Percentiles rank a stretch among this genome's conserved stretches.
These are phyloP conservation scores for Paramuricea clavata DNA, from an alignment of 92 coral and sea anemone genomes.

Conservation along the genomic window DNA sequence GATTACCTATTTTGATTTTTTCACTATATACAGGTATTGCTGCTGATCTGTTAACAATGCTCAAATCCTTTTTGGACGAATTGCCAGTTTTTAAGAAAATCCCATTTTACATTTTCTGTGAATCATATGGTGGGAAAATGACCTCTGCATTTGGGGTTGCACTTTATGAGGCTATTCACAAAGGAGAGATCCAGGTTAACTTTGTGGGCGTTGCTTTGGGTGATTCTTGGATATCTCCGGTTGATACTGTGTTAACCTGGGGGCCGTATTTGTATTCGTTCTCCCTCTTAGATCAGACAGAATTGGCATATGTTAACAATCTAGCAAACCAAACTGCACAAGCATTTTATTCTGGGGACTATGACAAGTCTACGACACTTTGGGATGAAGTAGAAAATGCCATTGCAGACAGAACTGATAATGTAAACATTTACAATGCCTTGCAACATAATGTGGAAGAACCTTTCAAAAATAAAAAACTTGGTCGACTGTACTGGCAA, in stretches of 20 bases:
- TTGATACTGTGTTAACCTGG: constrained; percentile 89
- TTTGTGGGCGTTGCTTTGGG: constrained; percentile 95
- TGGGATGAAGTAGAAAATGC: constrained; percentile 74
- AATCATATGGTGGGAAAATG: constrained; percentile 98
- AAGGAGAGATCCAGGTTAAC: constrained; percentile 73
- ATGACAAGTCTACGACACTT: constrained; percentile 76
- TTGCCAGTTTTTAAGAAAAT: constrained; percentile 77
- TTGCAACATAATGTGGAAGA: constrained; percentile 78
- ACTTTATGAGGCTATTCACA: constrained; percentile 75
- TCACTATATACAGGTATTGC: constrained; percentile 77
- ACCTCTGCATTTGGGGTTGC: constrained; percentile 96
- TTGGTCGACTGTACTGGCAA: constrained; percentile 74
- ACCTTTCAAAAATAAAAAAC: constrained; percentile 49
- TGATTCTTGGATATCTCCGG: constrained; percentile 98
- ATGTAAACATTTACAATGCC: constrained; percentile 91
- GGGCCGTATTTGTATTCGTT: constrained; percentile 91
- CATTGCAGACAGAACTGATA: constrained; percentile 77
- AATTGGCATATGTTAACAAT: constrained; percentile 71
- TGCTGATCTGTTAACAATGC: constrained; percentile 81
- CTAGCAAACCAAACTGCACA: constrained; percentile 82
- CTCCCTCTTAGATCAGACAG: constrained; percentile 81
- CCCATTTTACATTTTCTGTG: constrained; percentile 94
- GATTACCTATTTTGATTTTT: too few relatives aligned
- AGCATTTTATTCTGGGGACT: constrained; percentile 81
- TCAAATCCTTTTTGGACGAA: constrained; percentile 80